These are phyloP conservation scores for Yponomeuta evonymella DNA, from an alignment of 2,888 invertebrate genomes.

Conservation along the genomic window DNA sequence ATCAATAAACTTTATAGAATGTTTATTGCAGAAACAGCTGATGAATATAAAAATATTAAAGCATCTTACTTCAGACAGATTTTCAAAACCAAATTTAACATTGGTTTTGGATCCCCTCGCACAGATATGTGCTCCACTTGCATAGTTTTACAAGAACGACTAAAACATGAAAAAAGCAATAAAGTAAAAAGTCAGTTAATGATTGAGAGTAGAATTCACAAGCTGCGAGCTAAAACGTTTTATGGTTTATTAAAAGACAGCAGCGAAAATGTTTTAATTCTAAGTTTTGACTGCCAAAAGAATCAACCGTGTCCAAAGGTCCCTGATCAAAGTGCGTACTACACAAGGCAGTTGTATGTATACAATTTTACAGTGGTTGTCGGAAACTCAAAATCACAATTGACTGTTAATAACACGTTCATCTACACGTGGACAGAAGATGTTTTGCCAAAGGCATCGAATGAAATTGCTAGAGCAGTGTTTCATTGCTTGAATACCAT, in stretches of 20 bases:
- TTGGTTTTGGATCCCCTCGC: conserved; percentile 23
- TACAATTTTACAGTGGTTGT: conserved; percentile 21
- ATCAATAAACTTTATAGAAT: conserved; percentile 16
- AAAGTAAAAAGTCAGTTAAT: neutral
- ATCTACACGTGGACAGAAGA: conserved; percentile 23
- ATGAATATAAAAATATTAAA: conserved; percentile 8
- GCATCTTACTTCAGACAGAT: conserved; percentile 20
- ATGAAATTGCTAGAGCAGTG: conserved; percentile 19
- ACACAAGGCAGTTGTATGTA: conserved; percentile 19
- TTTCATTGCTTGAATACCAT: conserved; percentile 18
- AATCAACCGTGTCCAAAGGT: conserved; percentile 19
- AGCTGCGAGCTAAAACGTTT: conserved; percentile 1
- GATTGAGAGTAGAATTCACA: neutral
- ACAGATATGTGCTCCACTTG: conserved; percentile 24
- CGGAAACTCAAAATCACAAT: neutral
- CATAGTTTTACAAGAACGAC: conserved; percentile 20
- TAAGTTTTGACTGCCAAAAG: conserved; percentile 11
- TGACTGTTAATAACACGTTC: conserved; percentile 20
- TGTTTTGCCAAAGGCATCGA: conserved; percentile 11
- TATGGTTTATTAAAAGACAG: neutral
- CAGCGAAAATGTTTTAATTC: neutral
- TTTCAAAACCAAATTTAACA: conserved; percentile 22
- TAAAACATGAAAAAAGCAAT: conserved; percentile 12
- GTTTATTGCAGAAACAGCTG: conserved; percentile 19
- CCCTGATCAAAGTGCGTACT: conserved; percentile 20